phyloP scores from a whole-genome alignment of 2,797 vertebrate genomes.

The Enteromius paludinosus region DNA sequence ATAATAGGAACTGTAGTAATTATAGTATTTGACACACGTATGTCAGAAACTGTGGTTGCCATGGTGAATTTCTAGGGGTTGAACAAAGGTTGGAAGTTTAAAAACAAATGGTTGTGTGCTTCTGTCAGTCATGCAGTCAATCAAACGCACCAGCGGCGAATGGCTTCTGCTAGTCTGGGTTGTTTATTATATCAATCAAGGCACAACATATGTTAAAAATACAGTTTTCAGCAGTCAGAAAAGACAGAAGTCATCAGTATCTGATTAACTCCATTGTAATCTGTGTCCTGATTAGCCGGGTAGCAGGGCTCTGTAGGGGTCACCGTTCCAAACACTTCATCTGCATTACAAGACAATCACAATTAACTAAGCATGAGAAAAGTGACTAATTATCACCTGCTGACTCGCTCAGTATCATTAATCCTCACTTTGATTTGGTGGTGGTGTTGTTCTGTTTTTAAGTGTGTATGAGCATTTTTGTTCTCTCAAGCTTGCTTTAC shows the following conservation, averaged over 20 bases:
- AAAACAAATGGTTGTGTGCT: neutral
- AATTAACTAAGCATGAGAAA: slow-evolving; percentile 16
- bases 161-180: neutral
- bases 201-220: neutral
- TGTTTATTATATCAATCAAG: neutral
- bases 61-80: neutral
- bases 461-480: neutral
- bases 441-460: neutral
- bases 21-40: neutral
- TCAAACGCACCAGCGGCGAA: neutral
- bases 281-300: neutral
- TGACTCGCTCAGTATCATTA: neutral
- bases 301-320: slow-evolving; percentile 11
- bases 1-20: neutral
- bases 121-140: neutral
- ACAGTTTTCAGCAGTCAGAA: neutral
- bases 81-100: neutral
- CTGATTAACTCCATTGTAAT: slow-evolving; percentile 24
- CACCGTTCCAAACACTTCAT: slow-evolving; percentile 14
- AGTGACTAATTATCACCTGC: slow-evolving; percentile 25
- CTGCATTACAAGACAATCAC: slow-evolving; percentile 23
- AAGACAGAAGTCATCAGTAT: slow-evolving; percentile 14
- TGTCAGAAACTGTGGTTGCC: neutral
- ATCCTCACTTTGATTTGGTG: neutral
- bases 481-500: neutral